Evolutionary conservation across 2,888 invertebrate genomes (phyloP).

Genomic region (Perithous albicinctus): DNA sequence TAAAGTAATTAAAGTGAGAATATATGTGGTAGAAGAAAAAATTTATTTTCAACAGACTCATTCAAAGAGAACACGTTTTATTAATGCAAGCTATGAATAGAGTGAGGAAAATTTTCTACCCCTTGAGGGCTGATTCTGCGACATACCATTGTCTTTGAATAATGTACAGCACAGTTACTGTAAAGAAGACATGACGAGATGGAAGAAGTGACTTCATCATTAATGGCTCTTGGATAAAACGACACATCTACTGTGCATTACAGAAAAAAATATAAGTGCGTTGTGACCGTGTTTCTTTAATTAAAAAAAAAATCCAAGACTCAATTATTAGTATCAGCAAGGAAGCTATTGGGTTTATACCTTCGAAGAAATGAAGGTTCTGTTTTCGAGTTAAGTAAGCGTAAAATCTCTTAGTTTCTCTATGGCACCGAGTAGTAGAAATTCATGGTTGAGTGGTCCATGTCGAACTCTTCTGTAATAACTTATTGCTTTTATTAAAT

Average conservation of each 20-base stretch:
- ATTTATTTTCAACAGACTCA: background rate
- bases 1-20: background rate
- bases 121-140: background rate
- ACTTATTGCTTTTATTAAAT: background rate
- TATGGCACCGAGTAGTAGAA: too few relatives aligned
- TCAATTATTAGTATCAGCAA: too few relatives aligned
- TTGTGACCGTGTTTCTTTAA: background rate
- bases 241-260: background rate
- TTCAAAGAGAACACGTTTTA: background rate
- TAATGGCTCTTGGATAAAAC: conserved; percentile 7
- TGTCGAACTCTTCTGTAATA: background rate
- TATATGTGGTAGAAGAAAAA: background rate
- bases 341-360: too few relatives aligned
- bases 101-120: background rate
- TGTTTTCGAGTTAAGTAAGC: too few relatives aligned
- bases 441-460: too few relatives aligned
- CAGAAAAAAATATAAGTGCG: conserved; percentile 13
- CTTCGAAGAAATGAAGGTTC: too few relatives aligned
- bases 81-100: background rate
- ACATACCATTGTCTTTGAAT: background rate
- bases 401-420: too few relatives aligned
- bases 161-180: background rate
- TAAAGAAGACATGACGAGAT: background rate
- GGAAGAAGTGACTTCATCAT: conserved; percentile 18
- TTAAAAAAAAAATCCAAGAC: too few relatives aligned